A percentile compares a stretch with the other conserved stretches of the same genome.
phyloP scores from a whole-genome alignment of 2,113 vertebrate species.

The Ochotona princeps region DNA sequence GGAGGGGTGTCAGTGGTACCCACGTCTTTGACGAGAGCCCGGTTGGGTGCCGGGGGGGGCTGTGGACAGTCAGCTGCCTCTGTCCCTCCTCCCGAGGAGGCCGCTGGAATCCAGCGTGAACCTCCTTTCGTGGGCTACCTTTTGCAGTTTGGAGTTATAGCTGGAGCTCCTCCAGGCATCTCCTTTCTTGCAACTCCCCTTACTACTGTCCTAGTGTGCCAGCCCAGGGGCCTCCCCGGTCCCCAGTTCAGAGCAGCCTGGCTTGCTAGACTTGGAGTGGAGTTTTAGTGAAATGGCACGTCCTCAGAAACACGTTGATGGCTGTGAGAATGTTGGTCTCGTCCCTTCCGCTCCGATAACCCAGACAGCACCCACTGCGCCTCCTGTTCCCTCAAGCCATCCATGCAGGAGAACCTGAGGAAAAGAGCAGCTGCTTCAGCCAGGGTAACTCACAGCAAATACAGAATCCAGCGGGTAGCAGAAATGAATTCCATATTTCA shows the following conservation, averaged over 20 bases:
- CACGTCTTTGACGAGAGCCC: neutral
- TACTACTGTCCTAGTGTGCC: neutral
- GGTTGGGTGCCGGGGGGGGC: neutral
- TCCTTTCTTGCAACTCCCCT: neutral
- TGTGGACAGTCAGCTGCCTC: neutral
- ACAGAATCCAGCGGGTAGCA: conserved; percentile 66
- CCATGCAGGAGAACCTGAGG: conserved; percentile 61
- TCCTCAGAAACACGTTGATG: conserved; percentile 61
- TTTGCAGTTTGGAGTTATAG: neutral
- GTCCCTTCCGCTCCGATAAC: conserved; percentile 24
- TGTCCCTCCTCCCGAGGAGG: neutral
- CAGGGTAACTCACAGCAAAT: conserved; percentile 66
- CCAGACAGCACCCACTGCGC: conserved; percentile 68
- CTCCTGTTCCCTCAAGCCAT: conserved; percentile 58
- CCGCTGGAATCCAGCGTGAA: neutral
- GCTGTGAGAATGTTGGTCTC: conserved; percentile 45
- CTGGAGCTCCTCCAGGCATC: neutral
- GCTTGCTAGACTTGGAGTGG: neutral
- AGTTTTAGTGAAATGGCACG: conserved; percentile 46
- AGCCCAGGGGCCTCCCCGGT: neutral
- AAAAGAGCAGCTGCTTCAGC: conserved; percentile 56
- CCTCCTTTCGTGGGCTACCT: neutral
- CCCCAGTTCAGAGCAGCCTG: neutral
- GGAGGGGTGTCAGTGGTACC: neutral
- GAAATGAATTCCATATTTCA: conserved; percentile 79